Evolutionary conservation across 2,797 vertebrate genomes (phyloP).

Genomic region (Trichosurus vulpecula): DNA sequence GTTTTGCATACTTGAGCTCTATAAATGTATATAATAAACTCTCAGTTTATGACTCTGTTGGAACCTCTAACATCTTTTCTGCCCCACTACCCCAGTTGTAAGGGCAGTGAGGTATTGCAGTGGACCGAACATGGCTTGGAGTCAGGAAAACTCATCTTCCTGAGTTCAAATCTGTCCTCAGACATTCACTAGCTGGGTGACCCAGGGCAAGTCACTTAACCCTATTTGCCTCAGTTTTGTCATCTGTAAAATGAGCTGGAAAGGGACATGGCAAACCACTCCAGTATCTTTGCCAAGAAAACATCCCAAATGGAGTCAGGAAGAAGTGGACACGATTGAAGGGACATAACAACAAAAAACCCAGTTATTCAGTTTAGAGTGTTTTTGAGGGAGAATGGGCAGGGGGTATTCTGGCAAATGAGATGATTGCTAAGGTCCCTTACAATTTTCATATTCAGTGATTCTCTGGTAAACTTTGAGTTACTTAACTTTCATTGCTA

Average conservation of each 20-base stretch:
- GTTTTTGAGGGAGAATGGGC: neutral
- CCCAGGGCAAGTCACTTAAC: neutral
- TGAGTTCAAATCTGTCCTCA: neutral
- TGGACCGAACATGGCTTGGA: neutral
- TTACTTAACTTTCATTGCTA: neutral
- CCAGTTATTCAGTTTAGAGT: neutral
- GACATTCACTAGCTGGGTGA: neutral
- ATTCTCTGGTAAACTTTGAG: neutral
- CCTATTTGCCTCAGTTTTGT: neutral
- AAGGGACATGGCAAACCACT: neutral
- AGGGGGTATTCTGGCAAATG: neutral
- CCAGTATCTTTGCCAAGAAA: neutral
- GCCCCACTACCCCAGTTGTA: too few species aligned
- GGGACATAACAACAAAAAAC: neutral
- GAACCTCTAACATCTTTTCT: neutral
- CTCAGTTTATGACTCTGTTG: neutral
- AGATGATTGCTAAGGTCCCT: neutral
- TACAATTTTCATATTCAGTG: neutral
- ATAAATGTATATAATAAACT: neutral
- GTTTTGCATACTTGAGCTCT: neutral
- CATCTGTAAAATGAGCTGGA: neutral
- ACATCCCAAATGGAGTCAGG: neutral
- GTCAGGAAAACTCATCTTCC: neutral
- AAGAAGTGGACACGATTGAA: neutral
- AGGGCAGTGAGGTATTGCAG: neutral